Base-by-base conservation (phyloP, 1,140 invertebrate genomes). In the Papilio aristodemus region DNA sequence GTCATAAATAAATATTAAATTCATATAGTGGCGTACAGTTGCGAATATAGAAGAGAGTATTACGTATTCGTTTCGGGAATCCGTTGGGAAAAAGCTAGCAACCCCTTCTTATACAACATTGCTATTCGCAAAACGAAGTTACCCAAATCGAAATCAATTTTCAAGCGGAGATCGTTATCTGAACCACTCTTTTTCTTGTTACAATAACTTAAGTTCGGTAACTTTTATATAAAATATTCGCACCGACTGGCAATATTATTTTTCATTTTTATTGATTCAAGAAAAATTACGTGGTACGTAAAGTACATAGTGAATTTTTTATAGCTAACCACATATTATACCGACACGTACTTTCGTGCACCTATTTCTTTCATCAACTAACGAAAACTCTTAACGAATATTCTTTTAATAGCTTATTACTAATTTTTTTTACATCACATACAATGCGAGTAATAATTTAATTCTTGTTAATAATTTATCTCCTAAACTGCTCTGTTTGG, bases 71-170 rank as follows among this genome's bases (percentile, higher is more conserved):
- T 62, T 62, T 62, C 38, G 59, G 59, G 32, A 38, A 39, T 36
- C 59, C 36, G 36, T 5, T 62, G 32, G 59, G 32, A 62, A 62
- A 62, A 62, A 62, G 59, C 59, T 36, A 25, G 57, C 57, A 59
- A 14, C 57, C 57, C 57, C 57, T 59, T 37, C 59, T 62, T 62
- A 62, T 62, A 37, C 59, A 62, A 62, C 32, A 62, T 62, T 62
- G 59, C 59, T 62, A 38, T 62, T 62, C 59, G 32, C n/a, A 38
- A 62, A 62, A 62, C 27, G 59, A 62, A 62, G 59, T 62, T 62
- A 62, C 59, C 17, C 59, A 62, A 62, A 38, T 62, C 59, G 57
- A 62, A 62, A 62, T 62, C 59, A 62, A 62, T 62, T 62, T 62
- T 62, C 59, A 19, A 38, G 32, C 59, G 59, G 59, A 62, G 32